phyloP scores from a whole-genome alignment of 2,888 invertebrate species.

The Herminia tarsipennalis region DNA sequence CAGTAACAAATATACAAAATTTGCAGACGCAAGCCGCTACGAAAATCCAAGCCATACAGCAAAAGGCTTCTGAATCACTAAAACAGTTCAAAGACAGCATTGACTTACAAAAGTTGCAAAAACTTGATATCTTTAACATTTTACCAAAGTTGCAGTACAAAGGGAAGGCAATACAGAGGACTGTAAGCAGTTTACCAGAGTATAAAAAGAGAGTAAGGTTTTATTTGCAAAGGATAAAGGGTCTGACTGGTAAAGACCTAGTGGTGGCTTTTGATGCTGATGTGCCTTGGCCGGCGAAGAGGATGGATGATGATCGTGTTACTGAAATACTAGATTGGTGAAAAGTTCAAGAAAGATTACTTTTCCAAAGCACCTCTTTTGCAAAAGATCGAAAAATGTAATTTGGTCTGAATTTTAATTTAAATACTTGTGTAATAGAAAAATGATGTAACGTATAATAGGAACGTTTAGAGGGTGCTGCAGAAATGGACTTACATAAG shows the following conservation, averaged over 20 bases:
- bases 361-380: too few species aligned
- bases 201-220: conserved; percentile 26
- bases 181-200: conserved; percentile 31
- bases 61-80: conserved; percentile 42
- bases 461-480: too few species aligned
- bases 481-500: too few species aligned
- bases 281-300: conserved; percentile 45
- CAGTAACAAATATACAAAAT: conserved; percentile 48
- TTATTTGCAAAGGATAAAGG: conserved; percentile 29
- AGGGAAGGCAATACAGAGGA: conserved; percentile 33
- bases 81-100: conserved; percentile 54
- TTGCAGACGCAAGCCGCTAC: conserved; percentile 46
- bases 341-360: too few species aligned
- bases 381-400: too few species aligned
- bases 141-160: conserved; percentile 50
- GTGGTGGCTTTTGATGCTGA: conserved; percentile 41
- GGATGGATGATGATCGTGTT: conserved; percentile 27
- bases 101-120: conserved; percentile 56
- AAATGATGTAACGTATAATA: too few species aligned
- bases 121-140: conserved; percentile 54
- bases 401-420: too few species aligned
- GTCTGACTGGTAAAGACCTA: conserved; percentile 36
- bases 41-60: conserved; percentile 47
- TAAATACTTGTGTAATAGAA: too few species aligned
- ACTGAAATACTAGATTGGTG: too few species aligned